Evolutionary conservation across 2,888 invertebrate genomes (phyloP).

Genomic region (Cantharis rufa): DNA sequence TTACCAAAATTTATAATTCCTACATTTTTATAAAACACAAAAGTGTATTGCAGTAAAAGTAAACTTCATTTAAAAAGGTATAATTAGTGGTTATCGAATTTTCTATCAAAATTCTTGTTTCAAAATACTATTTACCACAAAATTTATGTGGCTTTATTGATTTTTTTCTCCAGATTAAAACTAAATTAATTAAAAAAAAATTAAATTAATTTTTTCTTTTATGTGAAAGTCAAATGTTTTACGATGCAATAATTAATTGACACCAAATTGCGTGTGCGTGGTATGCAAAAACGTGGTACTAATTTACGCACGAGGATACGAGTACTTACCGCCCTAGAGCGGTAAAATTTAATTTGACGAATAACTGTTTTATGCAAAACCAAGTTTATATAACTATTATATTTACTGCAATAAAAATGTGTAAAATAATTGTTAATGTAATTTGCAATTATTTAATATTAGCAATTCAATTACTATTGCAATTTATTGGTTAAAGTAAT

Average conservation of each 20-base stretch:
- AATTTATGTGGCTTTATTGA: neutral
- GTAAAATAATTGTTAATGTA: too few species aligned
- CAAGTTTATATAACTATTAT: too few species aligned
- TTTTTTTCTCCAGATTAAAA: neutral
- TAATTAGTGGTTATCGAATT: neutral
- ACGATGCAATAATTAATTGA: neutral
- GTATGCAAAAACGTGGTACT: too few species aligned
- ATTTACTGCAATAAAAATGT: too few species aligned
- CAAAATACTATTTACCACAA: neutral
- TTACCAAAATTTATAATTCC: neutral
- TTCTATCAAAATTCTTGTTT: neutral
- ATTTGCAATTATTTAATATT: too few species aligned
- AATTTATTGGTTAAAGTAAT: too few species aligned
- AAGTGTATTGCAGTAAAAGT: neutral
- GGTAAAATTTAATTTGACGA: too few species aligned
- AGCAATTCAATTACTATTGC: too few species aligned
- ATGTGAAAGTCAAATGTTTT: neutral
- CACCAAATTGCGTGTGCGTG: too few species aligned
- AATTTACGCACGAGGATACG: too few species aligned
- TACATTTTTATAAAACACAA: neutral
- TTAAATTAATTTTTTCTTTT: neutral
- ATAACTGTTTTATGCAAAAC: too few species aligned
- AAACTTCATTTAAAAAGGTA: neutral
- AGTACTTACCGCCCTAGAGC: too few species aligned
- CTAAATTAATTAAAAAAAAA: neutral